These are phyloP conservation scores for Acromyrmex charruanus DNA, from an alignment of 1,140 invertebrate species.

Conservation along the genomic window DNA sequence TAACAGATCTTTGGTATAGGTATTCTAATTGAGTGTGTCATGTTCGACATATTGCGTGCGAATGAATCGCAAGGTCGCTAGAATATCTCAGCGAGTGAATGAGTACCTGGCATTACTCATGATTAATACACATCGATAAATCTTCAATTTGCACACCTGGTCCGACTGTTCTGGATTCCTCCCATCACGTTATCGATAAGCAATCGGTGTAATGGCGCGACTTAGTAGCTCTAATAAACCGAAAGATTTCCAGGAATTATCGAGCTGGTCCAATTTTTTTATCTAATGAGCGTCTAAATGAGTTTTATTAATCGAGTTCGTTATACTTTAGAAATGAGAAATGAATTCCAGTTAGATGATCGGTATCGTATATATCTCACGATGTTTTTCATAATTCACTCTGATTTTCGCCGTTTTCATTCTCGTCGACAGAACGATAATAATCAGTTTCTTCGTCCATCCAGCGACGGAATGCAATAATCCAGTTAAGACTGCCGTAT, in stretches of 20 bases:
- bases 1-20: not conserved
- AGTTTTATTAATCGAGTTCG: slow-evolving; percentile 26
- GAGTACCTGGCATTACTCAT: not conserved
- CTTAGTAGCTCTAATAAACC: slow-evolving; percentile 38
- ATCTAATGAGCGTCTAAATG: not conserved
- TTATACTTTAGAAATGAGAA: not conserved
- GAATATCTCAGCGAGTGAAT: slow-evolving; percentile 6
- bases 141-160: not conserved
- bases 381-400: not conserved
- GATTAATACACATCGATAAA: not conserved
- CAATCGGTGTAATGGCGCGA: slow-evolving; percentile 13
- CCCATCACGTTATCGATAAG: slow-evolving; percentile 27
- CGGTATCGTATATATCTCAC: slow-evolving; percentile 24
- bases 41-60: not conserved
- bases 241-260: slow-evolving; percentile 24
- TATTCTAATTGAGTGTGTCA: not conserved
- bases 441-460: slow-evolving; percentile 51
- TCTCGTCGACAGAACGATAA: slow-evolving; percentile 26
- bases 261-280: not conserved
- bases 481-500: slow-evolving; percentile 43
- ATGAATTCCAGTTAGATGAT: slow-evolving; percentile 2
- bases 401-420: slow-evolving; percentile 12
- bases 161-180: not conserved
- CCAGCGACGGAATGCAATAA: slow-evolving; percentile 69
- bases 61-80: not conserved